Conservation (phyloP, 2,888 invertebrate species). For the Phyto melanocephala region DNA sequence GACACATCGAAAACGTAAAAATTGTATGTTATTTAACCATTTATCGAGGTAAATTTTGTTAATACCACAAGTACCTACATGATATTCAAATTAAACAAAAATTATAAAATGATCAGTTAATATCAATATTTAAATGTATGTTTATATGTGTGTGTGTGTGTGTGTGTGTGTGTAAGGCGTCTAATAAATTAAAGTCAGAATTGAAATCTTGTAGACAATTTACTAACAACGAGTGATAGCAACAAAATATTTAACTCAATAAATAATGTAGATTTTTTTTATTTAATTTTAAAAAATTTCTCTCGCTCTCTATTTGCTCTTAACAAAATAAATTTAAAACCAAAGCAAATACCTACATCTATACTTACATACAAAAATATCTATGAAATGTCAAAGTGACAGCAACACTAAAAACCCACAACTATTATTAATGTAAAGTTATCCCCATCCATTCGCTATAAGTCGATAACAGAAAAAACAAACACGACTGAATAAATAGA, state of each 20-base stretch:
- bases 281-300: background rate
- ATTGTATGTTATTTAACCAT: slow-evolving; percentile 31
- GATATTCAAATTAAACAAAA: background rate
- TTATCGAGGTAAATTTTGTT: slow-evolving; percentile 34
- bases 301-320: background rate
- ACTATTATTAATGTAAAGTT: slow-evolving; percentile 59
- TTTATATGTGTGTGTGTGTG: background rate
- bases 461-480: background rate
- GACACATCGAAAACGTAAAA: slow-evolving; percentile 51
- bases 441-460: slow-evolving; percentile 48
- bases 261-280: slow-evolving; percentile 19
- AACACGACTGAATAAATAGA: slow-evolving; percentile 29
- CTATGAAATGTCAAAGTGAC: slow-evolving; percentile 38
- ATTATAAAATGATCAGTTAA: too few relatives aligned
- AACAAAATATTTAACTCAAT: slow-evolving; percentile 34
- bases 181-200: background rate
- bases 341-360: too few relatives aligned
- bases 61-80: slow-evolving; percentile 32
- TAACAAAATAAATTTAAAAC: too few relatives aligned
- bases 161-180: background rate
- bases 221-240: slow-evolving; percentile 46
- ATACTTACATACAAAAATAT: background rate
- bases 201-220: slow-evolving; percentile 29
- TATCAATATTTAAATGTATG: too few relatives aligned
- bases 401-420: slow-evolving; percentile 38